These are phyloP conservation scores for Spodoptera frugiperda DNA, from an alignment of 1,140 invertebrate genomes.

Conservation along the genomic window DNA sequence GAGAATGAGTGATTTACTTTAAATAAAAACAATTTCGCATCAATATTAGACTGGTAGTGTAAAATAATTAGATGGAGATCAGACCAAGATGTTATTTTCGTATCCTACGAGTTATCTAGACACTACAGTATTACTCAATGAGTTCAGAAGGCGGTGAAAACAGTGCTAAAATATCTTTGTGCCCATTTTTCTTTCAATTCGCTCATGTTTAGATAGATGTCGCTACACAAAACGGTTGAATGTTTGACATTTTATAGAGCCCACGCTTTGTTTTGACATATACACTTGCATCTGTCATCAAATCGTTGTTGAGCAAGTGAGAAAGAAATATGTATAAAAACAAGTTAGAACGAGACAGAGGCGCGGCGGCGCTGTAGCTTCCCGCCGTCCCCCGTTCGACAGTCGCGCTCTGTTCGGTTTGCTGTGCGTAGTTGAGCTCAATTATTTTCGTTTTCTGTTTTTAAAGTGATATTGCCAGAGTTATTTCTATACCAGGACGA, in stretches of 20 bases:
- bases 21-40: too few species aligned
- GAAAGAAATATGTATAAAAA: conserved; percentile 51
- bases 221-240: conserved; percentile 65
- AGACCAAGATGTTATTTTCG: conserved; percentile 25
- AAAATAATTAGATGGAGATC: neutral
- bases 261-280: conserved; percentile 84
- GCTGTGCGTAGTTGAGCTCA: conserved; percentile 67
- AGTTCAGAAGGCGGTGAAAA: conserved; percentile 36
- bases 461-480: conserved; percentile 61
- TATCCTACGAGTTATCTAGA: conserved; percentile 32
- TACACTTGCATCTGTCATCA: conserved; percentile 71
- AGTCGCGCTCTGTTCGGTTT: conserved; percentile 79
- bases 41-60: too few species aligned
- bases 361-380: conserved; percentile 83
- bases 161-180: conserved; percentile 47
- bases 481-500: conserved; percentile 56
- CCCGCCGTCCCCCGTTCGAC: conserved; percentile 78
- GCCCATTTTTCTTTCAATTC: conserved; percentile 45
- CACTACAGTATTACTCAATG: conserved; percentile 39
- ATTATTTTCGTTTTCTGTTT: conserved; percentile 68
- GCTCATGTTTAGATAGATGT: conserved; percentile 60
- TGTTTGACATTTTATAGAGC: conserved; percentile 79
- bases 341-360: conserved; percentile 61
- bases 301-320: conserved; percentile 67
- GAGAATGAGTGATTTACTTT: too few species aligned